Evolutionary conservation across 1,140 invertebrate genomes (phyloP), one percentile per base, ranked within the genome.

Genomic region (Doryteuthis pealeii): DNA sequence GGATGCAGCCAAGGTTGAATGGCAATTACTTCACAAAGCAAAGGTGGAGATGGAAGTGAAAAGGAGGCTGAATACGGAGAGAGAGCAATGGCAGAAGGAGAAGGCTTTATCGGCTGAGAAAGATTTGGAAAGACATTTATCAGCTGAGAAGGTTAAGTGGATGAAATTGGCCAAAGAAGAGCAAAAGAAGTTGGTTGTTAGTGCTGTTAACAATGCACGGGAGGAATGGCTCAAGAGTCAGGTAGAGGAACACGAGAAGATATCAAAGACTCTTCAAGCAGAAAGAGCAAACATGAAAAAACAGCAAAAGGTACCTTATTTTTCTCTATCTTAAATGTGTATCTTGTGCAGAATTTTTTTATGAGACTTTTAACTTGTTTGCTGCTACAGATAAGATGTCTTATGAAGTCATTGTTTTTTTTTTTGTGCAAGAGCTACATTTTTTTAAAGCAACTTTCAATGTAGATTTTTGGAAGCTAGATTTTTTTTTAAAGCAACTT

Each of bases 1-100:
- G 12, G 54, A 62, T 62, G 54, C 54, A n/a, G 54, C 54, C 54
- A 62, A 15, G 54, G 2, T 62, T 62, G 54, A 62, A 62, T 62
- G 54, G 54, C 54, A 62, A 28, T 28, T n/a, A 6, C 54, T 15
- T 62, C 54, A 62, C 6, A 28, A 62, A 18, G 6, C 10, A 22
- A 62, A 28, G 18, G 22, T 62, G 1, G 54, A 62, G 12, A 22
- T 62, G 18, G 54, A 62, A 28, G 54, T 62, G 54, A 62, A 62
- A 18, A 62, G 18, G 54, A 12, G 18, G 54, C 6, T 62, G 6
- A 18, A 22, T 6, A 28, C 18, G 0, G 54, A 62, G 18, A 62
- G 26, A 28, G 54, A 62, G 18, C 22, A n/a, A 28, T 62, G 54
- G 54, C 12, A 62, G 54, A 62, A 62, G 18, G 54, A 62, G 18